Percentiles rank a stretch among this genome's conserved stretches.
These are phyloP conservation scores for Agrotis ipsilon DNA, from an alignment of 2,888 invertebrate species.

Conservation along the genomic window DNA sequence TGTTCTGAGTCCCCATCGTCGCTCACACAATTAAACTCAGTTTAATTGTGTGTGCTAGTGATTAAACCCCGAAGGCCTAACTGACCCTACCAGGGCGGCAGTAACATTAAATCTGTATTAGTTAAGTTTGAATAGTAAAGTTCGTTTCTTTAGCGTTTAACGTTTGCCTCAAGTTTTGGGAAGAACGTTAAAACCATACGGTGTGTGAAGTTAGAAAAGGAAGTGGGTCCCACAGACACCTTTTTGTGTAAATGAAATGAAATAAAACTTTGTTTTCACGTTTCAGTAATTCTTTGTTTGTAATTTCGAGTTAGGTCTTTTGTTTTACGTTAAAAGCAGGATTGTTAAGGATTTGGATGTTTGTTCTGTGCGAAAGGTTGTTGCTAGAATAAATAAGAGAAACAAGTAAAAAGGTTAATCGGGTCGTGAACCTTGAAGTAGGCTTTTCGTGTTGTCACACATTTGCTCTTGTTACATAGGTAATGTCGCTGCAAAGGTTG, in stretches of 20 bases:
- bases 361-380: slow-evolving; percentile 28
- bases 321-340: slow-evolving; percentile 36
- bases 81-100: slow-evolving; percentile 55
- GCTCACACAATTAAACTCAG: slow-evolving; percentile 61
- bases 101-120: slow-evolving; percentile 65
- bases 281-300: slow-evolving; percentile 50
- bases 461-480: neutral
- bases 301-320: slow-evolving; percentile 45
- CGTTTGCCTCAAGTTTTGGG: slow-evolving; percentile 56
- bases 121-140: slow-evolving; percentile 69
- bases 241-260: slow-evolving; percentile 52
- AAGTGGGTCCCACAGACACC: slow-evolving; percentile 29
- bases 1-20: slow-evolving; percentile 24
- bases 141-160: slow-evolving; percentile 63
- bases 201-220: slow-evolving; percentile 19
- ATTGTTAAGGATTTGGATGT: slow-evolving; percentile 22
- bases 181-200: slow-evolving; percentile 50
- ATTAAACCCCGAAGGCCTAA: slow-evolving; percentile 45
- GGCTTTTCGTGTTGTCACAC: neutral
- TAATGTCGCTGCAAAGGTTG: neutral
- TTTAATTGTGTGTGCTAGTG: slow-evolving; percentile 55
- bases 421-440: neutral
- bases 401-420: slow-evolving; percentile 1
- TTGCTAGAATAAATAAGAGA: slow-evolving; percentile 33
- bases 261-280: slow-evolving; percentile 51